phyloP scores from a whole-genome alignment of 2,797 vertebrate genomes.

The Calcarius lapponicus region DNA sequence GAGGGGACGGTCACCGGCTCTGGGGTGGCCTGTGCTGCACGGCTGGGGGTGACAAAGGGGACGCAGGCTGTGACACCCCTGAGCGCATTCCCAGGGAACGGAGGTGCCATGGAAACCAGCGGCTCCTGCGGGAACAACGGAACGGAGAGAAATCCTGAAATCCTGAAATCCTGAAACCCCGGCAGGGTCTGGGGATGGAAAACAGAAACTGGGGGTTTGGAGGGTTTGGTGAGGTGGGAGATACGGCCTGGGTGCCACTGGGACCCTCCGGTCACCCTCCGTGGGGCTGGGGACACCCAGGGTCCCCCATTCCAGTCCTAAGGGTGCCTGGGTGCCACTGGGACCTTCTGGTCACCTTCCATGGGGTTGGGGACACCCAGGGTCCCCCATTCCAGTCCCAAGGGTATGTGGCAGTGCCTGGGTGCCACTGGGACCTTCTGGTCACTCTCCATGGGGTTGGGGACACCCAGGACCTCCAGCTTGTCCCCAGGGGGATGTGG shows the following conservation, averaged over 20 bases:
- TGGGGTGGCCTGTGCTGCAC: neutral
- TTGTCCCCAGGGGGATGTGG: neutral
- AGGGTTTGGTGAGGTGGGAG: rapidly evolving
- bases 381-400: too few species aligned
- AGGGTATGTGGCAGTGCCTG: too few species aligned
- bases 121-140: neutral
- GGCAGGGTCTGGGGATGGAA: neutral
- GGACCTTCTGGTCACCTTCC: too few species aligned
- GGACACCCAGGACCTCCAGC: neutral
- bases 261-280: too few species aligned
- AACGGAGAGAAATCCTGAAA: neutral
- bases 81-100: neutral
- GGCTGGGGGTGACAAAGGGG: neutral
- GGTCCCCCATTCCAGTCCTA: too few species aligned
- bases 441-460: neutral
- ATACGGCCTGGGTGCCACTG: neutral
- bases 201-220: rapidly evolving
- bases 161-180: neutral
- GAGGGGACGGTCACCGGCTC: neutral
- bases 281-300: neutral
- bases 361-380: too few species aligned
- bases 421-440: neutral
- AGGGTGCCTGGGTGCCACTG: neutral
- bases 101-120: constrained; percentile 15
- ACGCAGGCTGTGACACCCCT: neutral